Base-by-base conservation (phyloP, 2,113 vertebrate species). In the Kryptolebias marmoratus region DNA sequence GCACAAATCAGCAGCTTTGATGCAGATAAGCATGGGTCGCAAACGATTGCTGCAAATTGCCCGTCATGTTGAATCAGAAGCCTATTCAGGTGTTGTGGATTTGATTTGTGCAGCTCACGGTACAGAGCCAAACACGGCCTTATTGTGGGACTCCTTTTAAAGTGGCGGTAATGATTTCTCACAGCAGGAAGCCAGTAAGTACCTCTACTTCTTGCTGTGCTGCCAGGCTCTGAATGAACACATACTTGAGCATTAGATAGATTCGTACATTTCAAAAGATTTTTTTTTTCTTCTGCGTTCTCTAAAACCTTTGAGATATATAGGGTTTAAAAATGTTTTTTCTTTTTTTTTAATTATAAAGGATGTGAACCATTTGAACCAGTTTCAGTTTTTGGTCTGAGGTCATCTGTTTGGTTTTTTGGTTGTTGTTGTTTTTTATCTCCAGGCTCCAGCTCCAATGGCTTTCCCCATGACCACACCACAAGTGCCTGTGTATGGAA, bases 401-500 rank as follows among this genome's bases (percentile, higher is more conserved):
- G 4, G 11, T 16, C 30, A 16, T 77, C 71, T 81, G 0, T 11
- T 80, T 81, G 6, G 45, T 42, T 11, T 80, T 81, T 8, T 47
- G 22, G 22, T 22, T 22, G 22, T 22, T 22, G 22, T 22, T 22
- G 22, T 22, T 22, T 22, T 22, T 22, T 22, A 22, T 22, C 58
- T 64, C 71, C 71, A 94, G 93, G 94, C 95, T 92, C 94, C 95
- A 70, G 93, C 95, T 85, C 94, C 95, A 62, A 90, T 96, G 80
- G 77, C 94, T 42, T 96, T 95, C 85, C 95, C 95, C 74, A 84
- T 96, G 94, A 94, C 94, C 82, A 94, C 95, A 89, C 94, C 96
- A 85, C 95, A 97, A 96, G 95, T 96, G 95, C 96, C 95, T 96
- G 89, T 96, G 80, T 97, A 96, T 91, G 95, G 96, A 95, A 96